Percentiles rank a stretch among this genome's conserved stretches.
Conservation (phyloP, 2,113 vertebrate genomes). For the Otis tarda region DNA sequence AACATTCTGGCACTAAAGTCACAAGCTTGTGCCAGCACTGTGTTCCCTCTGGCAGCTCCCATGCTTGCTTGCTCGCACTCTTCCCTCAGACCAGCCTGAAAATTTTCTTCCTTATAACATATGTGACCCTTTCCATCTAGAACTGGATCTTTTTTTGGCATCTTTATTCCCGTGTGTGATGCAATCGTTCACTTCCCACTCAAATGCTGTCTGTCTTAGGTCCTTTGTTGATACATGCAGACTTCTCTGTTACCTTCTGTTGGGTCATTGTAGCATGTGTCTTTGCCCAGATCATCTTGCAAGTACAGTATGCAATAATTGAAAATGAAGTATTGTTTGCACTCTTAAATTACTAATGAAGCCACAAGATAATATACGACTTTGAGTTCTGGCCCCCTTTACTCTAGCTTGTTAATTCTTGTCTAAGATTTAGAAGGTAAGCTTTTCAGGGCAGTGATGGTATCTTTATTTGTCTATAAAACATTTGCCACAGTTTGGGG, state of each 20-base stretch:
- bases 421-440: neutral
- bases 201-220: neutral
- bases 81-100: neutral
- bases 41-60: neutral
- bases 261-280: neutral
- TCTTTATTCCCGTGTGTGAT: neutral
- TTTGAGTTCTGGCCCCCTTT: neutral
- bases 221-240: neutral
- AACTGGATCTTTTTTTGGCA: neutral
- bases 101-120: neutral
- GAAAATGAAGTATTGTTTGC: neutral
- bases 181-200: neutral
- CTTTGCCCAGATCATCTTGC: neutral
- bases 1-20: neutral
- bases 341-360: neutral
- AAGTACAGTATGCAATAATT: rapidly evolving
- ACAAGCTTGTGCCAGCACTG: neutral
- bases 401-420: neutral
- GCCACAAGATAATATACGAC: neutral
- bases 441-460: neutral
- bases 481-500: neutral
- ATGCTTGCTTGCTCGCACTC: neutral
- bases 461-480: neutral
- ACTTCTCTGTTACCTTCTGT: neutral
- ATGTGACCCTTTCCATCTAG: neutral